phyloP scores from a whole-genome alignment of 1,140 invertebrate genomes.

The Cataglyphis hispanica region DNA sequence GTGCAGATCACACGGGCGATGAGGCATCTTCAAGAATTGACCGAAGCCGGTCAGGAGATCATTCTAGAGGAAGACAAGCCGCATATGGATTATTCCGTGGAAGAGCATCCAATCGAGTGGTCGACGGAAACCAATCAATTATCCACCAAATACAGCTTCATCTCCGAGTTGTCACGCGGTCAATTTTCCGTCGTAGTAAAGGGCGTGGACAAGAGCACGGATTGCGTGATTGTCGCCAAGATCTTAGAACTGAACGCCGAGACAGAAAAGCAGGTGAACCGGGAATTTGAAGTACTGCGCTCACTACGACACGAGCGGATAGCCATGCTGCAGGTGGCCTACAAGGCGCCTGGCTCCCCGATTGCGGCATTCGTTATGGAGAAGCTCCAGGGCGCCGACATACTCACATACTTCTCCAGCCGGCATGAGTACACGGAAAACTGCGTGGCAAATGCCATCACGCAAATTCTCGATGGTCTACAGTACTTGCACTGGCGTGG shows the following conservation, averaged over 20 bases:
- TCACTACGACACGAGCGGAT: conserved; percentile 95
- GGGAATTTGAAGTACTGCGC: conserved; percentile 94
- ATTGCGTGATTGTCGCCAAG: conserved; percentile 92
- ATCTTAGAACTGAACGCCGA: conserved; percentile 91
- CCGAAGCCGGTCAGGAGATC: conserved; percentile 92
- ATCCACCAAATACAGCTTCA: conserved; percentile 92
- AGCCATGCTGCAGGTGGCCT: conserved; percentile 91
- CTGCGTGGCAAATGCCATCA: conserved; percentile 93
- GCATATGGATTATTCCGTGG: conserved; percentile 91
- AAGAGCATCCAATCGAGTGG: conserved; percentile 92
- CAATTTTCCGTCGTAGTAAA: conserved; percentile 94
- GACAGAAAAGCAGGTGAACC: conserved; percentile 89
- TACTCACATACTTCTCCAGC: conserved; percentile 94
- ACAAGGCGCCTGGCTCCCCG: conserved; percentile 88
- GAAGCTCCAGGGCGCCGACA: conserved; percentile 96
- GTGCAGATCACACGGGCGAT: conserved; percentile 92
- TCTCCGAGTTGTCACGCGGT: conserved; percentile 93
- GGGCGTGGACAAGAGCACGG: conserved; percentile 91
- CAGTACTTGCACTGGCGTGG: conserved; percentile 98
- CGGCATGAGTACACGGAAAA: conserved; percentile 96
- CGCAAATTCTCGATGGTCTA: conserved; percentile 94
- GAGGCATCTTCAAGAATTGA: conserved; percentile 93
- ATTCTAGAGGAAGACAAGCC: conserved; percentile 88
- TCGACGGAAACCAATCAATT: conserved; percentile 88
- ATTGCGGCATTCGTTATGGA: conserved; percentile 93